Evolutionary conservation across 2,797 vertebrate genomes (phyloP), one percentile per base, ranked within the genome.

Genomic region (Neosilurus mollespiculum): DNA sequence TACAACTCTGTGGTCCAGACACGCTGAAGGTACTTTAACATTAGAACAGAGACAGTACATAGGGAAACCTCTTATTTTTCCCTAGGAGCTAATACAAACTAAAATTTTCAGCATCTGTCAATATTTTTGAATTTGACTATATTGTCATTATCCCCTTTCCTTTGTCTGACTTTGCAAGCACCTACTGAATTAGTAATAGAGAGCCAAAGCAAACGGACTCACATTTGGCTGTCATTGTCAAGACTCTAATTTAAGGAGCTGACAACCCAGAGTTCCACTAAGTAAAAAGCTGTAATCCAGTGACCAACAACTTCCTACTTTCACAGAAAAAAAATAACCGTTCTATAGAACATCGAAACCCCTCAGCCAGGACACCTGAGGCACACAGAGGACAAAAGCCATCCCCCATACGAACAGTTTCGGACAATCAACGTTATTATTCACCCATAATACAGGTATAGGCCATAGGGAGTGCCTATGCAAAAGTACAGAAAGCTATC

Each of bases 11-110:
- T 30, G 18, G 22, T 24, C 49, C 24, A 22, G 26, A 75, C 8
- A 34, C 11, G 58, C 53, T 75, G 11, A 72, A 51, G 43, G 11
- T 53, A 71, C 69, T 37, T 73, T 26, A 73, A 56, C n/a, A n/a
- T 4, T 30, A 67, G 81, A 84, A 86, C 83, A 69, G 20, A 71
- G 69, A 26, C 49, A 72, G 14, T 24, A 53, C 49, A 72, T 15
- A 70, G 10, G 20, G n/a, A 86, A 87, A 86, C 73, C 34, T 34
- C n/a, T 54, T 80, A 78, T 83, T 87, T 85, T 78, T 81, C 53
- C 3, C 67, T 78, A 62, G 65, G 34, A 61, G 56, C 58, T 58
- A 24, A 56, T 71, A 24, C 16, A 22, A 51, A 81, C 9, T 30
- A 24, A 75, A 83, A 58, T 43, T 56, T 72, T 16, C 24, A 61